Conservation (phyloP, 2,888 invertebrate species). For the Diachrysia chrysitis region DNA sequence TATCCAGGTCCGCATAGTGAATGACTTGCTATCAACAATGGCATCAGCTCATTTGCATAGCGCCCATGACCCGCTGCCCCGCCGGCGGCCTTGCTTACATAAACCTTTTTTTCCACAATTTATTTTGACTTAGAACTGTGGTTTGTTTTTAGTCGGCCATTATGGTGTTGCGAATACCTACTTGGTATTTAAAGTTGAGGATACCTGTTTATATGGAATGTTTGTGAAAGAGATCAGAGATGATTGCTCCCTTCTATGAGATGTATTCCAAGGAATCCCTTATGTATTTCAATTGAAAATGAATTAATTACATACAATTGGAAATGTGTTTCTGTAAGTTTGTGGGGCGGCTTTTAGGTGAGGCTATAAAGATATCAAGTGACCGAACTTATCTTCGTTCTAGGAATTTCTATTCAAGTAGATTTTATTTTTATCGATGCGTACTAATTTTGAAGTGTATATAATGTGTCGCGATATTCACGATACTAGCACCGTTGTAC, state of each 20-base stretch:
- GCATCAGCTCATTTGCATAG: slow-evolving; percentile 80
- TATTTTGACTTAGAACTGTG: slow-evolving; percentile 51
- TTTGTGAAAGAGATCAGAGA: neutral
- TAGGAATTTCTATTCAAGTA: slow-evolving; percentile 17
- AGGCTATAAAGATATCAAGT: neutral
- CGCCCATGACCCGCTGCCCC: slow-evolving; percentile 82
- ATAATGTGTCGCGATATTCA: slow-evolving; percentile 17
- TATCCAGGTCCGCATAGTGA: slow-evolving; percentile 61
- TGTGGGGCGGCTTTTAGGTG: neutral
- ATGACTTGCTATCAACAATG: slow-evolving; percentile 73
- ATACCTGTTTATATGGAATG: slow-evolving; percentile 14
- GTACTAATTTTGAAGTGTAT: slow-evolving; percentile 20
- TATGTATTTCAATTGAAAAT: too few species aligned
- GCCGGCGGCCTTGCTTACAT: slow-evolving; percentile 70
- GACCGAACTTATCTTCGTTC: neutral
- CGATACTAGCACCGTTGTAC: slow-evolving; percentile 32
- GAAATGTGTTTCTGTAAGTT: neutral
- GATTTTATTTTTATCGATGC: slow-evolving; percentile 25
- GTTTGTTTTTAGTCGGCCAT: slow-evolving; percentile 35
- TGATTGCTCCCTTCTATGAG: neutral
- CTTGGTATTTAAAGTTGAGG: slow-evolving; percentile 12
- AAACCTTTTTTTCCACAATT: slow-evolving; percentile 66
- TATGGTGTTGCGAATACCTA: slow-evolving; percentile 37
- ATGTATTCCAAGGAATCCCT: neutral
- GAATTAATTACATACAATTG: too few species aligned